Evolutionary conservation across 1,140 invertebrate species (phyloP).

Genomic region (Leptopilina clavipes): DNA sequence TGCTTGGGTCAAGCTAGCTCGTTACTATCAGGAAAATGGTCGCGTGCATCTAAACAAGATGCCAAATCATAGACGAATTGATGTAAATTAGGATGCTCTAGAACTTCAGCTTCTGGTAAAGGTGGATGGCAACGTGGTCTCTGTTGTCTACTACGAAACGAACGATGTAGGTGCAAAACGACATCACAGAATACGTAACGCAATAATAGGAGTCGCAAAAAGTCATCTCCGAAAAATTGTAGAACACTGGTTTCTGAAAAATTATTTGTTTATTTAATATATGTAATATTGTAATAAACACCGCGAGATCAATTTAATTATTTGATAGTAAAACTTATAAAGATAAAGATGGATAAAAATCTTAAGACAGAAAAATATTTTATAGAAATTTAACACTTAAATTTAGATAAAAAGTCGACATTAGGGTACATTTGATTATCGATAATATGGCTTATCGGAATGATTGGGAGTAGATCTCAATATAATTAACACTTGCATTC

Average conservation of each 20-base stretch:
- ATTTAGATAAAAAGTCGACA: too few relatives aligned
- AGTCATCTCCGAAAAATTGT: constrained; percentile 95
- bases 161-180: constrained; percentile 88
- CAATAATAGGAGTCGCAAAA: constrained; percentile 89
- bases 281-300: too few relatives aligned
- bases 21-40: constrained; percentile 83
- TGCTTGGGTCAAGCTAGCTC: constrained; percentile 83
- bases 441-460: too few relatives aligned
- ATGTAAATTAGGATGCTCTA: constrained; percentile 89
- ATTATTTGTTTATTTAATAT: too few relatives aligned
- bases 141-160: constrained; percentile 87
- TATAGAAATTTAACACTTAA: too few relatives aligned
- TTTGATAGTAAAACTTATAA: too few relatives aligned
- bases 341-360: too few relatives aligned
- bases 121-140: constrained; percentile 90
- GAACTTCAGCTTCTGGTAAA: constrained; percentile 90
- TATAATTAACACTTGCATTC: too few relatives aligned
- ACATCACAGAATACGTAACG: constrained; percentile 96
- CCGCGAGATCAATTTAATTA: too few relatives aligned
- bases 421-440: too few relatives aligned
- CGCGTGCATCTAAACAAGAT: constrained; percentile 85
- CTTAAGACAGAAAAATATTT: too few relatives aligned
- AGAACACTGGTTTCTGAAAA: constrained; percentile 85
- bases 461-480: too few relatives aligned
- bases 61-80: constrained; percentile 89